These are phyloP conservation scores for Oscheius onirici DNA, from an alignment of 2,888 invertebrate species.

Conservation along the genomic window DNA sequence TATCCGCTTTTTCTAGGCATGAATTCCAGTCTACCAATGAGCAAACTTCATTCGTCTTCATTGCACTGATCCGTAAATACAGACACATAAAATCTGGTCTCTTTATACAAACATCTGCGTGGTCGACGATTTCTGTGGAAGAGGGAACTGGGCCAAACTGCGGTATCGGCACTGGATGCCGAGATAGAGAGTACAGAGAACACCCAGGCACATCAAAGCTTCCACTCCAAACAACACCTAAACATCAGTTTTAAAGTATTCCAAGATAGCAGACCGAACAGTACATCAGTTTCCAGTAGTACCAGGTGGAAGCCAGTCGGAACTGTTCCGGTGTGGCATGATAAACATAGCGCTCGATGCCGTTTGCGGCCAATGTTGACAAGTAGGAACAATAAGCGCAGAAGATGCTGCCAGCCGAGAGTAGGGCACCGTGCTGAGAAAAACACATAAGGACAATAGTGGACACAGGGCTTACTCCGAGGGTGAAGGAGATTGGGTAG, in stretches of 20 bases:
- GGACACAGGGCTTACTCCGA: conserved; percentile 4
- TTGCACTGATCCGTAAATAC: conserved; percentile 12
- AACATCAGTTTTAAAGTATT: conserved; percentile 5
- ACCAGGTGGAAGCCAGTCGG: conserved; percentile 51
- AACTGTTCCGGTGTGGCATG: conserved; percentile 48
- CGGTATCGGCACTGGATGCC: conserved; percentile 52
- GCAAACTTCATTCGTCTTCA: conserved; percentile 20
- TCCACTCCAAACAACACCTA: conserved; percentile 42
- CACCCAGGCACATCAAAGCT: conserved; percentile 37
- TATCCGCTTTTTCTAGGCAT: neutral
- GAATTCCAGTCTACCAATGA: neutral
- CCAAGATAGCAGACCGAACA: neutral
- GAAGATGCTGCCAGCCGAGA: conserved; percentile 35
- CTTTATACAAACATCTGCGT: conserved; percentile 25
- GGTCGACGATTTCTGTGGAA: conserved; percentile 14
- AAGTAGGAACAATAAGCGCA: conserved; percentile 43
- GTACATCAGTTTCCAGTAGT: conserved; percentile 35
- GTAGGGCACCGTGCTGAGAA: conserved; percentile 46
- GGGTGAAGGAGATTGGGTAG: conserved; percentile 33
- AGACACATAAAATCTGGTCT: conserved; percentile 3
- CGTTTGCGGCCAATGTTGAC: conserved; percentile 41
- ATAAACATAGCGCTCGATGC: conserved; percentile 43
- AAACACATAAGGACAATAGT: neutral
- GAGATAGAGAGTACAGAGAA: conserved; percentile 43
- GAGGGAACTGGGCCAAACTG: conserved; percentile 45